Percentiles rank a stretch among this genome's conserved stretches.
phyloP scores from a whole-genome alignment of 2,113 vertebrate genomes.

The Ammodramus savannarum region DNA sequence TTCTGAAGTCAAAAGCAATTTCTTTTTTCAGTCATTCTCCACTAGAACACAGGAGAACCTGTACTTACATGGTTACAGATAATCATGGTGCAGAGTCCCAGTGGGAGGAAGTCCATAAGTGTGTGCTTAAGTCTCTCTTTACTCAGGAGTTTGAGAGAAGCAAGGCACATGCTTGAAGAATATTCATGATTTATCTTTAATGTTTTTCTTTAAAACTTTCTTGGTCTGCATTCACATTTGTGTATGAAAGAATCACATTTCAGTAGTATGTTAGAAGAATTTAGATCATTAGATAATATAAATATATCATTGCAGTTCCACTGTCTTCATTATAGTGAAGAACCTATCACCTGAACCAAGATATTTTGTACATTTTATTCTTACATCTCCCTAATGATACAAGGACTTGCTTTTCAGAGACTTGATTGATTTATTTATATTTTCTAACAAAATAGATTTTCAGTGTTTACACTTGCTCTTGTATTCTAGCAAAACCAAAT shows the following conservation, averaged over 20 bases:
- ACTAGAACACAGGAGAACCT: background rate
- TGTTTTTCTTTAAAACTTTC: background rate
- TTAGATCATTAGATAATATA: background rate
- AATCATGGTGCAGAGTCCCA: background rate
- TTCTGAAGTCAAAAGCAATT: background rate
- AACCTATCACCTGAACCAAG: background rate
- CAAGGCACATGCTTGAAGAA: background rate
- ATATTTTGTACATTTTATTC: background rate
- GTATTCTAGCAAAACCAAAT: background rate
- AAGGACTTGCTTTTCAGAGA: background rate
- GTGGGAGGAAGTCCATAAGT: background rate
- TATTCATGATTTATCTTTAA: background rate
- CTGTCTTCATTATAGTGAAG: background rate
- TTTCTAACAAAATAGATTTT: background rate
- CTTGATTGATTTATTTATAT: background rate
- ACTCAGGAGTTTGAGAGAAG: background rate
- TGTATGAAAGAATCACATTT: background rate
- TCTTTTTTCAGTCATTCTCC: background rate
- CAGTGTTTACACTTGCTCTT: background rate
- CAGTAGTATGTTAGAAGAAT: background rate
- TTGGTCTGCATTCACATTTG: background rate
- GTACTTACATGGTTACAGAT: background rate
- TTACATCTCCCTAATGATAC: background rate
- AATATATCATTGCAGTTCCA: background rate
- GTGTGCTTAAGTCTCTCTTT: background rate